Evolutionary conservation across 2,113 vertebrate species (phyloP), one percentile per base, ranked within the genome.

Genomic region (Caranx melampygus): DNA sequence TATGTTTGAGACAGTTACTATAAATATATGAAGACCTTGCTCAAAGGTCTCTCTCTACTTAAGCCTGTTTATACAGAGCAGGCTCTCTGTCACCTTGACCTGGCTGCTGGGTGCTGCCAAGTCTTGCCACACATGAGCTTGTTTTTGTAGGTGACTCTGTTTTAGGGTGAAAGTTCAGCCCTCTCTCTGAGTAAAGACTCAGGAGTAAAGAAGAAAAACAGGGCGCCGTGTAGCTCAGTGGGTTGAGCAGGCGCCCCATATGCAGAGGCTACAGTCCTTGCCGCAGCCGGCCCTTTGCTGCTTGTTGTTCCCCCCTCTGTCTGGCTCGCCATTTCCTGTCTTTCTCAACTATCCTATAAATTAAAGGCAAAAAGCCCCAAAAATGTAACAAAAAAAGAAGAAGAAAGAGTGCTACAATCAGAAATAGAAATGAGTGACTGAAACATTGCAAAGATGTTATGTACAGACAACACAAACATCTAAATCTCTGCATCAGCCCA

Each of bases 1-100:
- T 15, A 13, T 21, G 81, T 51, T 63, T 61, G 34, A 57, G 3
- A 57, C 37, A 18, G 44, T 59, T 57, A 10, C 72, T 85, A 78
- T 78, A 54, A 69, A 85, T 88, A 78, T 21, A 66, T 34, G 13
- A 54, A 47, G 42, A 64, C 49, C 33, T 21, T 44, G 47, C 54
- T 59, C 12, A 72, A 79, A 64, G 34, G n/a, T 49, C 61, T 54
- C 14, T 60, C 62, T 78, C 31, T 20, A n/a, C 61, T 18, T 12
- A 35, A 70, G 42, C 44, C 54, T 66, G 65, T 59, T 5, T 33
- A 26, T 35, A 42, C 54, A 42, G 35, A 60, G 37, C 55, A 31
- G 21, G n/a, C 34, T 35, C 31, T 68, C 66, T 77, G 58, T 82
- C 65, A 84, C 78, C 87, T 78, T 81, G 74, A 78, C 67, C 52